Base-by-base conservation (phyloP, 2,888 invertebrate genomes). In the Drepanosiphum platanoidis region DNA sequence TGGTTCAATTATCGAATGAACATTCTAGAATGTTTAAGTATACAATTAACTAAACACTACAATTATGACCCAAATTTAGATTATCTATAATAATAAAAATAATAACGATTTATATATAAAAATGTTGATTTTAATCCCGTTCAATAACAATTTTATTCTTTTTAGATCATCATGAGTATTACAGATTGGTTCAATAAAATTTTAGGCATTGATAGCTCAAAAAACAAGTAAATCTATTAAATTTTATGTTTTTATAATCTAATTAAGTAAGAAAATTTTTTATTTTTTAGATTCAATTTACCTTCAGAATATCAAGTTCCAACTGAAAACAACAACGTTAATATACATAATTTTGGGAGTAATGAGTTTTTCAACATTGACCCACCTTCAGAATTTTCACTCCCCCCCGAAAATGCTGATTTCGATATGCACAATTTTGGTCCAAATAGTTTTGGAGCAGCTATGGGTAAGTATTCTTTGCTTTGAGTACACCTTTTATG, bases 241-340 rank as follows among this genome's bases (percentile, higher is more conserved):
- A n/a, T n/a, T 39, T 27, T 61, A n/a, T 8, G 1, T 13, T 11
- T 58, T 52, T 27, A 39, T 4, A 39, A 5, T 5, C 3, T 22
- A 11, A 13, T n/a, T n/a, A 7, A 22, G 1, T 70, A 27, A 42
- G 11, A 70, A 5, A 36, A 52, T 52, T 36, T n/a, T 46, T 11
- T 52, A 70, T 18, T 68, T 83, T 75, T 36, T 36, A 75, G 75
- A n/a, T 30, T 8, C 30, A 30, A 75, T 36, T n/a, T 75, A 11
- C 83, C 83, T 27, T 66, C 74, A n/a, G 34, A 83, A 66, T 83
- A 74, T 34, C 64, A 74, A 74, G 2, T 83, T 64, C 74, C 83
- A 9, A 52, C 18, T 36, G 52, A 34, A 34, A 68, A 58, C 52
- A 22, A 4, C 13, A 5, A 81, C 39, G 7, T 7, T 3, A 52